phyloP scores from a whole-genome alignment of 2,113 vertebrate genomes.

The Alligator mississippiensis region DNA sequence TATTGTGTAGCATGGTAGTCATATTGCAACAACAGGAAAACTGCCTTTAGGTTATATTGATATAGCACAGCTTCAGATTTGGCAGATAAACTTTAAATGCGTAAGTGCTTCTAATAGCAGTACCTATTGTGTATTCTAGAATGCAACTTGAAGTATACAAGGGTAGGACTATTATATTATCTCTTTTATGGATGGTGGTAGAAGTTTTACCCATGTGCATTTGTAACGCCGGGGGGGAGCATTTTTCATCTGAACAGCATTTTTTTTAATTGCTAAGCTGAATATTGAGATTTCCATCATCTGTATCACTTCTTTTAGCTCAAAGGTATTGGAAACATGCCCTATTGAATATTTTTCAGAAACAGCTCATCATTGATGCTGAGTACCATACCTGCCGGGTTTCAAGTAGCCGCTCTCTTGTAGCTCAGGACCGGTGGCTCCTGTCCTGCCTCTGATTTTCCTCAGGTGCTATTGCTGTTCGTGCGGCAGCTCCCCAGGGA shows the following conservation, averaged over 20 bases:
- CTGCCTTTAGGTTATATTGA: not conserved
- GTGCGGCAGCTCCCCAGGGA: too few relatives aligned
- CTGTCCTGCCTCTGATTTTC: too few relatives aligned
- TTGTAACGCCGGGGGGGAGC: not conserved
- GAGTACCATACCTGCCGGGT: not conserved
- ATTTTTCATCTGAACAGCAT: not conserved
- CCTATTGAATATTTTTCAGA: not conserved
- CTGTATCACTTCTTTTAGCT: rapidly evolving
- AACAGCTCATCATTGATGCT: not conserved
- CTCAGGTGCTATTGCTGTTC: too few relatives aligned
- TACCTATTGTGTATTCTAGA: not conserved
- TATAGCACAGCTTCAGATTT: not conserved
- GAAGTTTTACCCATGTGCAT: not conserved
- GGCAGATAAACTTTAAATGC: too few relatives aligned
- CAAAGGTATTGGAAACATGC: not conserved
- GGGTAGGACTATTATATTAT: not conserved
- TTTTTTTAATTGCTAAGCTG: not conserved
- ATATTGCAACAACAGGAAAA: too few relatives aligned
- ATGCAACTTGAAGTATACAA: not conserved
- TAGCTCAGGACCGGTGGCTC: too few relatives aligned
- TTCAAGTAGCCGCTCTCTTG: too few relatives aligned
- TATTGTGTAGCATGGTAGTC: too few relatives aligned
- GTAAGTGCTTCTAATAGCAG: not conserved
- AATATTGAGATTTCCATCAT: not conserved
- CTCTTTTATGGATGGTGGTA: not conserved